Percentiles rank a stretch among this genome's conserved stretches.
Evolutionary conservation across 2,888 invertebrate genomes (phyloP).

Genomic region (Caenorhabditis sinica): DNA sequence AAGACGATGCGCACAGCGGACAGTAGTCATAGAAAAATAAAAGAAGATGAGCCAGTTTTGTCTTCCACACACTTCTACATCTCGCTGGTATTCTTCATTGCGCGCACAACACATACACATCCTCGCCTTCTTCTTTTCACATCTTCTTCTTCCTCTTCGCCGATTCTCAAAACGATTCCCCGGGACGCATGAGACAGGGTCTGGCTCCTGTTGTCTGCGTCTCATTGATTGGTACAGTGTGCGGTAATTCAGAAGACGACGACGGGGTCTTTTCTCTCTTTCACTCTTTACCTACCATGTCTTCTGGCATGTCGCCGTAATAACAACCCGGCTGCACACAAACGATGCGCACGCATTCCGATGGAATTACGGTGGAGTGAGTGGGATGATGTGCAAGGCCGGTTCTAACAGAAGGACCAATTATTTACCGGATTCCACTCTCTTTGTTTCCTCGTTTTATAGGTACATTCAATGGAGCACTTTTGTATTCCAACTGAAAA

Average conservation of each 20-base stretch:
- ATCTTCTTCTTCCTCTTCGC: conserved; percentile 32
- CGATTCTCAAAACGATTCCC: conserved; percentile 53
- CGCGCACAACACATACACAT: conserved; percentile 34
- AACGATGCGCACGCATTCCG: conserved; percentile 62
- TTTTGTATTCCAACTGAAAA: no score
- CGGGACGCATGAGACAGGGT: conserved; percentile 49
- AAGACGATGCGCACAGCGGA: conserved; percentile 47
- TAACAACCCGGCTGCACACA: conserved; percentile 62
- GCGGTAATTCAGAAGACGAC: conserved; percentile 31
- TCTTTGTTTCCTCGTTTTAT: neutral
- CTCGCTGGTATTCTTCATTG: conserved; percentile 41
- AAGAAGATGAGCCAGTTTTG: conserved; percentile 65
- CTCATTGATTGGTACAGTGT: conserved; percentile 58
- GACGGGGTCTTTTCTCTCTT: conserved; percentile 34
- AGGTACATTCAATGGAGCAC: neutral
- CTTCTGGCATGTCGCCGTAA: conserved; percentile 58
- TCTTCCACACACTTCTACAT: conserved; percentile 48
- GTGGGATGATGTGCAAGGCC: conserved; percentile 52
- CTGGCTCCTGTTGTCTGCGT: conserved; percentile 64
- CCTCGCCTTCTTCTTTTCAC: conserved; percentile 34
- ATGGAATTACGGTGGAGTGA: conserved; percentile 52
- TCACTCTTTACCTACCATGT: conserved; percentile 10
- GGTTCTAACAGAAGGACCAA: conserved; percentile 51
- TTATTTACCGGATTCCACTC: conserved; percentile 25
- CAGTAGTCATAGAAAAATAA: conserved; percentile 54